phyloP scores from a whole-genome alignment of 2,888 invertebrate species.

The Incurvaria masculella region DNA sequence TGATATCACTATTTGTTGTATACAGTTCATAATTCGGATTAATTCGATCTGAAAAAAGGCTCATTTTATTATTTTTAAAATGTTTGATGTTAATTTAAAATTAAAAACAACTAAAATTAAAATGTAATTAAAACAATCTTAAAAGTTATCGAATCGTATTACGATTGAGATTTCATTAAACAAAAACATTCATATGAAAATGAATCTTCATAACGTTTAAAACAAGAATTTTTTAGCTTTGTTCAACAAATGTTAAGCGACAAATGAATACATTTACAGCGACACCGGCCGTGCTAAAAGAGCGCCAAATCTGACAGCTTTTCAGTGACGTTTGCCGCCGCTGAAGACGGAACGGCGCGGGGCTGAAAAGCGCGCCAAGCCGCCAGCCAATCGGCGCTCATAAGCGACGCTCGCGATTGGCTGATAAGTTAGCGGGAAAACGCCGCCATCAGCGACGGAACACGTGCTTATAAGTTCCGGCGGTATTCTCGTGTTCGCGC shows the following conservation, averaged over 20 bases:
- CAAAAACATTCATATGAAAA: too few species aligned
- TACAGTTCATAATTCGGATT: neutral
- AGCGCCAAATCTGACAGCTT: conserved; percentile 24
- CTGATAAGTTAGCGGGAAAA: conserved; percentile 18
- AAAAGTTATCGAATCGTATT: too few species aligned
- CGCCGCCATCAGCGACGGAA: conserved; percentile 46
- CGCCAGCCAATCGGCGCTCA: conserved; percentile 29
- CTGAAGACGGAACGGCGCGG: conserved; percentile 33
- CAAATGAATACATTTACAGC: too few species aligned
- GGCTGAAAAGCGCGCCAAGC: conserved; percentile 23
- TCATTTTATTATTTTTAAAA: neutral
- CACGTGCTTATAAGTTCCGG: conserved; percentile 53
- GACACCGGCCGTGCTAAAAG: too few species aligned
- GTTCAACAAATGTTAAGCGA: too few species aligned
- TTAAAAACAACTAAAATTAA: neutral
- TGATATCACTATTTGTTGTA: neutral
- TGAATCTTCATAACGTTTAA: too few species aligned
- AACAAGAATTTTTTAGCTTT: too few species aligned
- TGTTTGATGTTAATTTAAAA: neutral
- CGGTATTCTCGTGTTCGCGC: neutral
- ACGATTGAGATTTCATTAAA: too few species aligned
- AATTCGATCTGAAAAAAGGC: neutral
- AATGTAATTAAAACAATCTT: neutral
- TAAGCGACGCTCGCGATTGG: conserved; percentile 32
- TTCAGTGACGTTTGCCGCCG: conserved; percentile 38